Conservation (phyloP, 2,797 vertebrate genomes). For the Pangasius djambal region DNA sequence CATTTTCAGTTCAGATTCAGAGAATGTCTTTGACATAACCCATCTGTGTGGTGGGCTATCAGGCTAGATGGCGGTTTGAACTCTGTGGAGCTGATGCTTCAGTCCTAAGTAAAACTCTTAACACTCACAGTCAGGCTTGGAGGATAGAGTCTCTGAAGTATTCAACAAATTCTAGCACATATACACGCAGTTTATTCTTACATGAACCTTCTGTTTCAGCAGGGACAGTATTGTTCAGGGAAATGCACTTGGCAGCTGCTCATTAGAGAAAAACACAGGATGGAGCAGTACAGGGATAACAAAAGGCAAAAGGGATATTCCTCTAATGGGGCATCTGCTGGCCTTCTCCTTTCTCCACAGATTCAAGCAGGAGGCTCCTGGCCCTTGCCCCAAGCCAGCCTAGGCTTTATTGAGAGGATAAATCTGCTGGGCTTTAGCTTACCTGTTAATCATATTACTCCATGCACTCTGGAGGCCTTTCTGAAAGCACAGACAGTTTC, state of each 20-base stretch:
- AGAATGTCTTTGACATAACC: constrained; percentile 77
- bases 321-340: constrained; percentile 72
- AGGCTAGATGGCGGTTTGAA: constrained; percentile 52
- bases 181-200: constrained; percentile 10
- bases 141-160: background rate
- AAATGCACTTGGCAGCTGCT: constrained; percentile 63
- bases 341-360: constrained; percentile 49
- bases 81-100: constrained; percentile 29
- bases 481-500: constrained; percentile 62
- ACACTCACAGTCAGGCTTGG: background rate
- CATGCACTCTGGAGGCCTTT: constrained; percentile 57
- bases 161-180: background rate
- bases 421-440: constrained; percentile 67
- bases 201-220: constrained; percentile 20
- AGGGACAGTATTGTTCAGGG: background rate
- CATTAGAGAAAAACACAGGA: constrained; percentile 62
- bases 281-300: constrained; percentile 60
- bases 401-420: constrained; percentile 59
- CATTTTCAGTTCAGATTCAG: constrained; percentile 74
- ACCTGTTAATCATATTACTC: constrained; percentile 74
- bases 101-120: constrained; percentile 13
- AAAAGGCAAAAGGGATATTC: constrained; percentile 65
- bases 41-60: constrained; percentile 69
- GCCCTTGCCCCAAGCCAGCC: constrained; percentile 34
- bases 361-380: constrained; percentile 54